Percentiles rank a stretch among this genome's conserved stretches.
phyloP scores from a whole-genome alignment of 1,140 invertebrate species.

The Drosophila jambulina region DNA sequence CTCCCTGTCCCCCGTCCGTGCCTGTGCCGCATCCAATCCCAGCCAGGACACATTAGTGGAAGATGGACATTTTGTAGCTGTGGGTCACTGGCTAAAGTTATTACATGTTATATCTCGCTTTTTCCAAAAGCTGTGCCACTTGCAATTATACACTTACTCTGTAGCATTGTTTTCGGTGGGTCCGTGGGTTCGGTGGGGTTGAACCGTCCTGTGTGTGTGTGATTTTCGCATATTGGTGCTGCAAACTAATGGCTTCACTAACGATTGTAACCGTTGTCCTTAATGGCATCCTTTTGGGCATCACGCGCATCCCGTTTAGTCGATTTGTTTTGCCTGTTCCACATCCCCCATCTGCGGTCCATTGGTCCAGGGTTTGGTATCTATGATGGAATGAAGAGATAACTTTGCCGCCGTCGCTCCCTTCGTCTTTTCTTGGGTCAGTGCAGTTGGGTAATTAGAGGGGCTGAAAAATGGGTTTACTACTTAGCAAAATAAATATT shows the following conservation, averaged over 20 bases:
- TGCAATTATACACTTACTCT: constrained; percentile 76
- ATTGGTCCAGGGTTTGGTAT: constrained; percentile 44
- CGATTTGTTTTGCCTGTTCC: constrained; percentile 51
- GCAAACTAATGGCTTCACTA: constrained; percentile 81
- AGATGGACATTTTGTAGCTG: constrained; percentile 68
- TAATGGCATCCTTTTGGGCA: constrained; percentile 80
- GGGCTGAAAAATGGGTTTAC: background rate
- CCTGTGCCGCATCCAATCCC: constrained; percentile 36
- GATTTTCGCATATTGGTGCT: constrained; percentile 81
- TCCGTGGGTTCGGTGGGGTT: constrained; percentile 22
- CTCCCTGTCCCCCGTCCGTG: background rate
- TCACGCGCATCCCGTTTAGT: constrained; percentile 64
- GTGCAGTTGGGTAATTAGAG: constrained; percentile 55
- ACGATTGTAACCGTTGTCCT: constrained; percentile 82
- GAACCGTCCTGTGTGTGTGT: constrained; percentile 37
- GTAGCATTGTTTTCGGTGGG: constrained; percentile 29
- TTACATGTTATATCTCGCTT: constrained; percentile 78
- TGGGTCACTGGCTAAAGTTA: constrained; percentile 57
- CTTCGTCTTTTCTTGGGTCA: constrained; percentile 18
- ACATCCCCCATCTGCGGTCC: constrained; percentile 19
- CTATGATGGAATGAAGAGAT: constrained; percentile 48
- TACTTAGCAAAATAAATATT: constrained; percentile 10
- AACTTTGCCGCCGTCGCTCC: constrained; percentile 1
- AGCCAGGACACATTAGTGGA: constrained; percentile 69
- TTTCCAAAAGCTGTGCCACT: constrained; percentile 70